Conservation (phyloP, 2,113 vertebrate genomes). For the Hemibates koningsi region DNA sequence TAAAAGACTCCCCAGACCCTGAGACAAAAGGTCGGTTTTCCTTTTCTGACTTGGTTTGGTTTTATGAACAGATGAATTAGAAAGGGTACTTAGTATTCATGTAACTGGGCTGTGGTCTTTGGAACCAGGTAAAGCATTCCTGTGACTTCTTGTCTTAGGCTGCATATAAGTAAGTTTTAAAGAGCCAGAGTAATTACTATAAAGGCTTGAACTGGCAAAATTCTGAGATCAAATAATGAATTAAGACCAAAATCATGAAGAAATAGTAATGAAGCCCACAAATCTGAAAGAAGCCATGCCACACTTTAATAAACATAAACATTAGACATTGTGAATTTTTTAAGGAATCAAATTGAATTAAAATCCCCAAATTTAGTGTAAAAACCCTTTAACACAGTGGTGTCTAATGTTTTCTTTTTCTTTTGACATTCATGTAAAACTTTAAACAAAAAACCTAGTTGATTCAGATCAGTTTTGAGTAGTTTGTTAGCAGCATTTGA, state of each 20-base stretch:
- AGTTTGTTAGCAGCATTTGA: background rate
- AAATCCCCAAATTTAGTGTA: background rate
- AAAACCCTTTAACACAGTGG: background rate
- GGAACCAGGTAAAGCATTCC: background rate
- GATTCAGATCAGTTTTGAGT: background rate
- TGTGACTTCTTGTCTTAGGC: background rate
- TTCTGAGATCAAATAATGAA: background rate
- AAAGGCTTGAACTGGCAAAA: background rate
- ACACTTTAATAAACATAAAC: background rate
- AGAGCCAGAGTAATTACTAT: background rate
- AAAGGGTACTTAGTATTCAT: background rate
- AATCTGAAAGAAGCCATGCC: background rate
- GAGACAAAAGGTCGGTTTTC: slow-evolving; percentile 76
- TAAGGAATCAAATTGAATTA: background rate
- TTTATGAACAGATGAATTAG: background rate
- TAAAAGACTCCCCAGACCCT: slow-evolving; percentile 64
- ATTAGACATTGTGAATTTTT: background rate
- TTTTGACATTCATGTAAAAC: background rate
- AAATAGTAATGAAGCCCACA: background rate
- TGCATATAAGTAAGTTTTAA: background rate
- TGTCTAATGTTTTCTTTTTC: background rate
- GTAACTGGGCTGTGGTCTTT: background rate
- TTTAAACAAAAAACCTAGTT: background rate
- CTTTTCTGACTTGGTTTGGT: background rate
- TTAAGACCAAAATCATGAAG: background rate